Conservation (phyloP, 2,113 vertebrate species). For the Aptenodytes patagonicus region DNA sequence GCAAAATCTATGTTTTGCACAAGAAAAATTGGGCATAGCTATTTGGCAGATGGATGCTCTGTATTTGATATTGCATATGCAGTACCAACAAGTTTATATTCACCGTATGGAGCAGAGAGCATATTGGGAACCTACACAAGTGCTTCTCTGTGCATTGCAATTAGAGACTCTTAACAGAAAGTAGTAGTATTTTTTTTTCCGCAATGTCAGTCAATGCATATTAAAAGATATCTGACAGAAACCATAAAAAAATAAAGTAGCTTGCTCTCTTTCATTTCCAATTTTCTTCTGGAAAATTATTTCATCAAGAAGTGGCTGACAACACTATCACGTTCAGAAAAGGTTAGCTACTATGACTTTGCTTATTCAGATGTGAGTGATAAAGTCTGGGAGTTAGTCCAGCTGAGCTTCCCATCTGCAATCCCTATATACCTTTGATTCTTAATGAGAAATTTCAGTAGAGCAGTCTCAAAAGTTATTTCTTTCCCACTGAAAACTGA, state of each 20-base stretch:
- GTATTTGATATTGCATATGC: slow-evolving; percentile 10
- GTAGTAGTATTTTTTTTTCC: background rate
- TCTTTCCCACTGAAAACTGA: slow-evolving; percentile 73
- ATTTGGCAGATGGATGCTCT: slow-evolving; percentile 26
- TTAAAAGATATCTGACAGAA: slow-evolving; percentile 16
- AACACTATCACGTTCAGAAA: background rate
- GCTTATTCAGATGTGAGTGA: slow-evolving; percentile 6
- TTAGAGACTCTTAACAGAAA: background rate
- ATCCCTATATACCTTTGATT: slow-evolving; percentile 20
- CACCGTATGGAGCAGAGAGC: slow-evolving; percentile 14
- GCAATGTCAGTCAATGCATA: background rate
- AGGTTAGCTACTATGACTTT: slow-evolving; percentile 10
- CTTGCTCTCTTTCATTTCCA: background rate
- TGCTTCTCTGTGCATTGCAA: background rate
- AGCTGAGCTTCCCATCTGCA: background rate
- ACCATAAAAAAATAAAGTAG: background rate
- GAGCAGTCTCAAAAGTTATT: slow-evolving; percentile 54
- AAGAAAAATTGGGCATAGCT: background rate
- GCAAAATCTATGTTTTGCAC: slow-evolving; percentile 12
- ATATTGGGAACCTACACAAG: background rate
- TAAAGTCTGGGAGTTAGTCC: slow-evolving; percentile 55
- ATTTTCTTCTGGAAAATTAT: slow-evolving; percentile 33
- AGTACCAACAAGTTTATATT: slow-evolving; percentile 45
- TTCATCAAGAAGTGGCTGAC: slow-evolving; percentile 12
- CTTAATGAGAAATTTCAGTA: slow-evolving; percentile 25